phyloP scores from a whole-genome alignment of 2,888 invertebrate genomes.

The Sesamia inferens region DNA sequence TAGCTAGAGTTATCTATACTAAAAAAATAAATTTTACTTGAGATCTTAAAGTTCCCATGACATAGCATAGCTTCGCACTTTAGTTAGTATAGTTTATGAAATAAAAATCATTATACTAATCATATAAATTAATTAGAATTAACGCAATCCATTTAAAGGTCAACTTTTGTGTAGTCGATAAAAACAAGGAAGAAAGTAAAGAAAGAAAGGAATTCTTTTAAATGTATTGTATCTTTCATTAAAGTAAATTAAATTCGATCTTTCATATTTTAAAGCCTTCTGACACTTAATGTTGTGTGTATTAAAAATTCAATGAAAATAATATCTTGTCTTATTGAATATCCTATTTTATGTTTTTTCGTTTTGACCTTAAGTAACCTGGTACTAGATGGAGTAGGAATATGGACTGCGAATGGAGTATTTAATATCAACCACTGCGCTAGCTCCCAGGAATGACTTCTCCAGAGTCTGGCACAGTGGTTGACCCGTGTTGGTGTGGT shows the following conservation, averaged over 20 bases:
- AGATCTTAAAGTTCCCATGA: no score
- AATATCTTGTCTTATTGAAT: slow-evolving; percentile 4
- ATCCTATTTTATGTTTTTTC: background rate
- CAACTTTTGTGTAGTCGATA: slow-evolving; percentile 19
- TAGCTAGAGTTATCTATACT: background rate
- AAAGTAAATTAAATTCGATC: background rate
- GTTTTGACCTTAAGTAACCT: background rate
- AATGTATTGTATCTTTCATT: slow-evolving; percentile 8
- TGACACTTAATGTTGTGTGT: slow-evolving; percentile 15
- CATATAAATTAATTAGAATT: no score
- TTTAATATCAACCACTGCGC: no score
- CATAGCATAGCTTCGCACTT: background rate
- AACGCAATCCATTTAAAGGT: slow-evolving; percentile 1
- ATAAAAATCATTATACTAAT: no score
- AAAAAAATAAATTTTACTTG: background rate
- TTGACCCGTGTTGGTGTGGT: no score
- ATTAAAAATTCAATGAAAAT: slow-evolving; percentile 26
- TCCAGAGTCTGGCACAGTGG: no score
- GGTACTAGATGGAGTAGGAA: no score
- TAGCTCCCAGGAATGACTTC: no score
- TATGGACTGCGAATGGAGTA: no score
- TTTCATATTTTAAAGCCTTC: slow-evolving; percentile 10
- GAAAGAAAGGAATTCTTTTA: slow-evolving; percentile 1
- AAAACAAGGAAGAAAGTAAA: background rate
- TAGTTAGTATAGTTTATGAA: slow-evolving; percentile 39